These are phyloP conservation scores for Aldrovandia affinis DNA, from an alignment of 2,797 vertebrate species.

Conservation along the genomic window DNA sequence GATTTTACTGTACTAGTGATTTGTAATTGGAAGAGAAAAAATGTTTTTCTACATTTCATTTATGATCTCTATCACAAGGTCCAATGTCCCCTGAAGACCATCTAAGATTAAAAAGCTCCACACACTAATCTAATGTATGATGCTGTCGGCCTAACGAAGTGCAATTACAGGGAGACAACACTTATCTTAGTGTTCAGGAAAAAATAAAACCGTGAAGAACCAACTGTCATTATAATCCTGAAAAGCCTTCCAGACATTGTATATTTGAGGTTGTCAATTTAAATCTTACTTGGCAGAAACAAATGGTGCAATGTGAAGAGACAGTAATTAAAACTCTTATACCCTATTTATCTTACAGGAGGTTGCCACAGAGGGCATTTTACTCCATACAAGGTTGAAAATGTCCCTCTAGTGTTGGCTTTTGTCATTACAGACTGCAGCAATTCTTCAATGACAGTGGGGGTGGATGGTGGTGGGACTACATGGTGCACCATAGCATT, in stretches of 20 bases:
- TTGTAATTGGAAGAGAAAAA: background rate
- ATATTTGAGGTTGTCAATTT: conserved; percentile 27
- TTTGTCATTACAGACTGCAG: conserved; percentile 25
- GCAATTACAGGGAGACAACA: conserved; percentile 49
- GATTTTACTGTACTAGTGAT: background rate
- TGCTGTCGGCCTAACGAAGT: conserved; percentile 42
- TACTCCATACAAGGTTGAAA: conserved; percentile 30
- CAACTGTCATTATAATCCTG: conserved; percentile 47
- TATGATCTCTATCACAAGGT: conserved; percentile 41
- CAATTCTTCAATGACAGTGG: conserved; percentile 16
- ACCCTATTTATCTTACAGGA: conserved; percentile 18
- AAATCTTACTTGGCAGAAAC: conserved; percentile 39
- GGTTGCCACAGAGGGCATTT: background rate
- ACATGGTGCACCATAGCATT: background rate
- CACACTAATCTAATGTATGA: conserved; percentile 39
- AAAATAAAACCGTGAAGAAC: conserved; percentile 31
- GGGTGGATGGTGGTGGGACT: background rate
- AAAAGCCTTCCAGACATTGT: conserved; percentile 34
- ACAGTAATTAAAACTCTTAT: conserved; percentile 40
- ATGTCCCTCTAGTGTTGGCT: conserved; percentile 44
- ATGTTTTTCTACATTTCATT: background rate
- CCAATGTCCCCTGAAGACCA: conserved; percentile 40
- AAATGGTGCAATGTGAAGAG: conserved; percentile 41
- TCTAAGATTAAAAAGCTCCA: conserved; percentile 33
- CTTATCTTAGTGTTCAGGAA: conserved; percentile 36